Percentiles rank a stretch among this genome's conserved stretches.
These are phyloP conservation scores for Ahaetulla prasina DNA, from an alignment of 2,113 vertebrate genomes.

Conservation along the genomic window DNA sequence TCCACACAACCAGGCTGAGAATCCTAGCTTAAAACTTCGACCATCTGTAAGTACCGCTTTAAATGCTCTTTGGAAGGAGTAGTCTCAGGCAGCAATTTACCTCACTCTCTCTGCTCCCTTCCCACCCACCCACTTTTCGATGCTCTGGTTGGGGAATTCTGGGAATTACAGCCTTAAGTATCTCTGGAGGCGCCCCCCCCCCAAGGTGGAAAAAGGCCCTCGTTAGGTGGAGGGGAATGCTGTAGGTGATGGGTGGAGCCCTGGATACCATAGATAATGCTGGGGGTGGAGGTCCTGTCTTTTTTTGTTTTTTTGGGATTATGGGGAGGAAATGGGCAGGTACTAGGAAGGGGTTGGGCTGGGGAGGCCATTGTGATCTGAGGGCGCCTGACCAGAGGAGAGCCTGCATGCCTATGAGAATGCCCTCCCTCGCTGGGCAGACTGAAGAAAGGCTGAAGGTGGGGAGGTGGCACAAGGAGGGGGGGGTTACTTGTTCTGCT, in stretches of 20 bases:
- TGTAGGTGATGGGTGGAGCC: neutral
- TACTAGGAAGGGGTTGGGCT: conserved; percentile 2
- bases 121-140: too few relatives aligned
- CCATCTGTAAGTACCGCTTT: neutral
- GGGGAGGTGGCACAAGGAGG: neutral
- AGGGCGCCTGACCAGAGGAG: neutral
- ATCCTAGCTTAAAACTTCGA: neutral
- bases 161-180: neutral
- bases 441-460: neutral
- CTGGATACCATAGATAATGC: neutral
- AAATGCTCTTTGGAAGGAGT: neutral
- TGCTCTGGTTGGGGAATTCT: neutral
- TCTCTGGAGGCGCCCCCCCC: neutral
- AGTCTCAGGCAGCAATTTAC: neutral
- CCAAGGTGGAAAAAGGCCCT: neutral
- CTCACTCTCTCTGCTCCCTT: neutral
- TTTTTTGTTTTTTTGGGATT: neutral
- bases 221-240: neutral
- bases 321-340: neutral
- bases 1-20: neutral
- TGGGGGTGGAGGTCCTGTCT: neutral
- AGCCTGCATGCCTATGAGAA: neutral
- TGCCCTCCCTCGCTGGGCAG: neutral
- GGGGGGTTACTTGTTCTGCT: neutral
- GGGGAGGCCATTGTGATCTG: neutral